phyloP scores from a whole-genome alignment of 2,888 invertebrate genomes.

The Dusona sp. region DNA sequence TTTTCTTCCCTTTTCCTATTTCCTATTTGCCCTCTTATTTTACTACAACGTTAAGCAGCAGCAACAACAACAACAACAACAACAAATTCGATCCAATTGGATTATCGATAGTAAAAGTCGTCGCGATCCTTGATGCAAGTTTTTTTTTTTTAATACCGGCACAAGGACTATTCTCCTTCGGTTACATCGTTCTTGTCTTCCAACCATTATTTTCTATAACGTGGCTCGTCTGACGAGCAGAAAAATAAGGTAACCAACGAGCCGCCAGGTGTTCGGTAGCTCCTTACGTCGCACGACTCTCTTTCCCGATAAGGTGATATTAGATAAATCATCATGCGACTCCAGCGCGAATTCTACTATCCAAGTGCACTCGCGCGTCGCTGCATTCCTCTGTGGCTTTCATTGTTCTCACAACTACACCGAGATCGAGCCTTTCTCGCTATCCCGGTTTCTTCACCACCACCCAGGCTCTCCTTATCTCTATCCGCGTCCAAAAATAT shows the following conservation, averaged over 20 bases:
- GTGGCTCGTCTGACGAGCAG: slow-evolving; percentile 21
- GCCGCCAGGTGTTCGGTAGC: slow-evolving; percentile 77
- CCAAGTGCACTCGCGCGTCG: slow-evolving; percentile 18
- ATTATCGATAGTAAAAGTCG: slow-evolving; percentile 37
- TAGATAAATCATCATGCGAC: slow-evolving; percentile 82
- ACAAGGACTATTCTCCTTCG: slow-evolving; percentile 71
- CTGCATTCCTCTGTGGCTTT: slow-evolving; percentile 70
- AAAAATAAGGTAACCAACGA: slow-evolving; percentile 56
- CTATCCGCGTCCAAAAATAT: slow-evolving; percentile 58
- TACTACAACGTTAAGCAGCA: background rate
- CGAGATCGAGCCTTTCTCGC: slow-evolving; percentile 51
- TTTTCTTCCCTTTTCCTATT: background rate
- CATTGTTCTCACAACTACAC: slow-evolving; percentile 73
- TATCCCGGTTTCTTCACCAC: slow-evolving; percentile 58
- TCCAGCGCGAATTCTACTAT: slow-evolving; percentile 34
- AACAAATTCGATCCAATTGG: background rate
- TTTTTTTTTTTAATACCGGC: slow-evolving; percentile 20
- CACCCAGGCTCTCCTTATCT: slow-evolving; percentile 66
- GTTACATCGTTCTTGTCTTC: slow-evolving; percentile 74
- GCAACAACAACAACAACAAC: no score
- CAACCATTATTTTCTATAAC: slow-evolving; percentile 75
- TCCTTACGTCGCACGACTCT: slow-evolving; percentile 56
- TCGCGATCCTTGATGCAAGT: slow-evolving; percentile 34
- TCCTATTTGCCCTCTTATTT: background rate
- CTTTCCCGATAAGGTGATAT: slow-evolving; percentile 80